Conservation (phyloP, 2,797 vertebrate genomes). For the Sebastolobus alascanus region DNA sequence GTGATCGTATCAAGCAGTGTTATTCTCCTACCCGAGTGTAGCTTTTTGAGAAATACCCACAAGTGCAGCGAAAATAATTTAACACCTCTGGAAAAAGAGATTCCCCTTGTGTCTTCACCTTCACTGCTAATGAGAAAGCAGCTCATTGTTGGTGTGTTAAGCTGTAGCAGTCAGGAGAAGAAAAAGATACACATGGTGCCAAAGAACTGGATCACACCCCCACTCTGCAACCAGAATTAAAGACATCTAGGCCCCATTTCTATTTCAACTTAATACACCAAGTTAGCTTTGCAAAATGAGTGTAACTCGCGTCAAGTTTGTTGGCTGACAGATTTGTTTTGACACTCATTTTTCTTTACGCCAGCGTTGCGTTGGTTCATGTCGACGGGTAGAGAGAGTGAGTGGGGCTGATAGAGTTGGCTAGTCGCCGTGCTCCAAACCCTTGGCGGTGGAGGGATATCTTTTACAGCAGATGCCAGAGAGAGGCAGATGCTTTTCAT, state of each 20-base stretch:
- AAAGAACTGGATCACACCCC: conserved; percentile 51
- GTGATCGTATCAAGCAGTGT: conserved; percentile 46
- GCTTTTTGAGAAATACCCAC: conserved; percentile 30
- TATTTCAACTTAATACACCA: conserved; percentile 49
- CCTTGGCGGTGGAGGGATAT: conserved; percentile 80
- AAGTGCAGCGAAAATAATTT: conserved; percentile 37
- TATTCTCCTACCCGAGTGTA: conserved; percentile 27
- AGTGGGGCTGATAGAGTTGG: conserved; percentile 74
- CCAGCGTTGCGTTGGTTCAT: conserved; percentile 54
- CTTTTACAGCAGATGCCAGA: conserved; percentile 82
- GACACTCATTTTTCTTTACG: conserved; percentile 61
- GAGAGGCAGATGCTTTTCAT: conserved; percentile 85
- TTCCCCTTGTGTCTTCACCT: conserved; percentile 32
- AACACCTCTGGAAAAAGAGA: conserved; percentile 26
- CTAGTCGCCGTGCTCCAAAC: conserved; percentile 73
- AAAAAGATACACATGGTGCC: conserved; percentile 46
- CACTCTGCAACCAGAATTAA: conserved; percentile 40
- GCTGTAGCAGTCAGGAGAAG: conserved; percentile 44
- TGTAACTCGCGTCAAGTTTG: conserved; percentile 68
- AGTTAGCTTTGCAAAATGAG: conserved; percentile 65
- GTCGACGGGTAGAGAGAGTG: conserved; percentile 60
- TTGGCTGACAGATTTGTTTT: conserved; percentile 73
- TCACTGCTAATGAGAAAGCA: conserved; percentile 56
- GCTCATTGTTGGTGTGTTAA: conserved; percentile 65
- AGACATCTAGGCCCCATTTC: conserved; percentile 54